Base-by-base conservation (phyloP, 2,888 invertebrate genomes). In the Polydrusus tereticollis region DNA sequence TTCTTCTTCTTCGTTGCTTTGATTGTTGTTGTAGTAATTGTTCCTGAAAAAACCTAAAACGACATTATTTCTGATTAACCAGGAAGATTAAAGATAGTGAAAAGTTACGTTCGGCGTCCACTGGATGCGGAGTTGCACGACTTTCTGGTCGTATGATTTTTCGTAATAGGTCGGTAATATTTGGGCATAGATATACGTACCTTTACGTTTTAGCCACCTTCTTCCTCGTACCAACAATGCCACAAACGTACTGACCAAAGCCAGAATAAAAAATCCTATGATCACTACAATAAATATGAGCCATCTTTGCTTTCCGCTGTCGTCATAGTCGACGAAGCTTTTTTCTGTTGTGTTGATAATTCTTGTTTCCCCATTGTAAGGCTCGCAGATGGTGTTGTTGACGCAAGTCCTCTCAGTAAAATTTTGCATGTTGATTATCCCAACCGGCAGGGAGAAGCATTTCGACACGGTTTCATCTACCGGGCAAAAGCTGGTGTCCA, bases 361-460 rank as follows among this genome's bases (percentile, higher is more conserved):
- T 77, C 83, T 83, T 0, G 82, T 83, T 73, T 85, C 84, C 0
- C 84, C 85, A 4, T 83, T 84, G 47, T 87, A 88, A 10, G 88
- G 87, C 78, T 90, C 89, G 79, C 92, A 92, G 29, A 92, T 88
- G 12, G 85, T 85, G 86, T 86, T 21, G 84, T 86, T 80, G 70
- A 90, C 86, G 78, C 93, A 93, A 14, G 91, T 88, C 50, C 88
- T 84, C 45, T 88, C 86, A 0, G 89, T 88, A 80, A 90, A 93
- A 77, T 91, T 91, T 45, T 86, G 82, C 80, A 92, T 88, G 65
- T 88, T 83, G 81, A 92, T 88, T 71, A 90, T 89, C 50, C 90
- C 91, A 77, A 90, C 88, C 0, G 88, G 88, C 6, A 91, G 86
- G 72, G 90, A 89, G 80, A 91, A 91, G 80, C 93, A 93, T 43